phyloP scores from a whole-genome alignment of 2,888 invertebrate species.

The Siphonodentalium dalli region DNA sequence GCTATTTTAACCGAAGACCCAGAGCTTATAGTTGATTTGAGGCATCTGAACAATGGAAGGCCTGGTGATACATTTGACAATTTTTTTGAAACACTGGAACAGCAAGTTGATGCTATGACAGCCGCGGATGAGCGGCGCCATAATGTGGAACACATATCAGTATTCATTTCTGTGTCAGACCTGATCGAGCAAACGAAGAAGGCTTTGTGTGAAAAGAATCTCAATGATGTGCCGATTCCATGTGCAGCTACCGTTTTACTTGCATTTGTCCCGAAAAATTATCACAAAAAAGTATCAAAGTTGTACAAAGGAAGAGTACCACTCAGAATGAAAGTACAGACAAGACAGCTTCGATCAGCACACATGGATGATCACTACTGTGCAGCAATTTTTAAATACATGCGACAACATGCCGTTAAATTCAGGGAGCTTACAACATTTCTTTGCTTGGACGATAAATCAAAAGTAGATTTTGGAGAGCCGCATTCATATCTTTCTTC shows the following conservation, averaged over 20 bases:
- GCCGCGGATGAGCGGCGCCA: slow-evolving; percentile 28
- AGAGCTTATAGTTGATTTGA: slow-evolving; percentile 21
- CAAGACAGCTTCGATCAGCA: slow-evolving; percentile 9
- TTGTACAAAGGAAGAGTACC: slow-evolving; percentile 3
- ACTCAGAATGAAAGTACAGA: slow-evolving; percentile 8
- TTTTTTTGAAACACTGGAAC: slow-evolving; percentile 19
- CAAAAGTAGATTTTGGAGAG: no score
- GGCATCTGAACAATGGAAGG: slow-evolving; percentile 26
- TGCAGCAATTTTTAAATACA: slow-evolving; percentile 13
- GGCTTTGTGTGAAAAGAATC: no score
- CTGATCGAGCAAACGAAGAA: slow-evolving; percentile 17
- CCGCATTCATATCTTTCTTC: no score
- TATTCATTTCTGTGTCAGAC: slow-evolving; percentile 25
- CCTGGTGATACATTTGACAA: slow-evolving; percentile 22
- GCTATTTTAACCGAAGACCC: slow-evolving; percentile 18
- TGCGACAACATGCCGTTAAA: slow-evolving; percentile 4
- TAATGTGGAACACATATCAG: slow-evolving; percentile 19
- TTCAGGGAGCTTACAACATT: no score
- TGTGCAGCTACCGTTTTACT: slow-evolving; percentile 1
- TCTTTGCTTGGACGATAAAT: no score
- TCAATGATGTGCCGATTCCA: no score
- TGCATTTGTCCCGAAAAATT: slow-evolving; percentile 9
- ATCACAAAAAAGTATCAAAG: slow-evolving; percentile 1
- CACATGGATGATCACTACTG: slow-evolving; percentile 15
- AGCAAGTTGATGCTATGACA: slow-evolving; percentile 16